Evolutionary conservation across 2,797 vertebrate species (phyloP).

Genomic region (Psittacula derbiana): DNA sequence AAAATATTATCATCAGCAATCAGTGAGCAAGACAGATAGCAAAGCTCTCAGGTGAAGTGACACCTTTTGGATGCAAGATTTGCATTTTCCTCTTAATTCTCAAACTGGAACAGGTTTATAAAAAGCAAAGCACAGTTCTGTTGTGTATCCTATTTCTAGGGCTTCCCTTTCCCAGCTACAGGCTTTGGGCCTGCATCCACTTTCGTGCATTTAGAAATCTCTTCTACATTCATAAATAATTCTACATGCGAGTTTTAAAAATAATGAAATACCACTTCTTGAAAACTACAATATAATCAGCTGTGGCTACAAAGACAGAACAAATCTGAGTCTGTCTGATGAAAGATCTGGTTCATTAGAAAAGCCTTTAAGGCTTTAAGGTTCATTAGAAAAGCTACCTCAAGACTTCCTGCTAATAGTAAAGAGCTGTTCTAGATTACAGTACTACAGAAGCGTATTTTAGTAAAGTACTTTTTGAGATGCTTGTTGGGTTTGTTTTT

Average conservation of each 20-base stretch:
- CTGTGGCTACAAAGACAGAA: neutral
- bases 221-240: neutral
- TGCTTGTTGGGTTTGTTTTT: neutral
- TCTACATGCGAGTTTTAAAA: neutral
- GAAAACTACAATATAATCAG: neutral
- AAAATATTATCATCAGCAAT: neutral
- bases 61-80: neutral
- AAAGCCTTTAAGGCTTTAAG: neutral
- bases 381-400: neutral
- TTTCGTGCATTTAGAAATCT: neutral
- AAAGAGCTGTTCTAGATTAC: neutral
- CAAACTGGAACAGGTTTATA: neutral
- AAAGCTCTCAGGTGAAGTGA: neutral
- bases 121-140: neutral
- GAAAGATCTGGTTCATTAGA: neutral
- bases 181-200: neutral
- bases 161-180: neutral
- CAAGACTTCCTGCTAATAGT: neutral
- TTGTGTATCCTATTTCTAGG: neutral
- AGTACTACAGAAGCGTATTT: neutral
- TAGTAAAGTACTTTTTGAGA: neutral
- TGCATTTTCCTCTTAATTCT: neutral
- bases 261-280: neutral
- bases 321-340: neutral
- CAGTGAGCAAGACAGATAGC: neutral